Percentiles rank a stretch among this genome's conserved stretches.
Conservation (phyloP, 2,113 vertebrate species). For the Nicator chloris region DNA sequence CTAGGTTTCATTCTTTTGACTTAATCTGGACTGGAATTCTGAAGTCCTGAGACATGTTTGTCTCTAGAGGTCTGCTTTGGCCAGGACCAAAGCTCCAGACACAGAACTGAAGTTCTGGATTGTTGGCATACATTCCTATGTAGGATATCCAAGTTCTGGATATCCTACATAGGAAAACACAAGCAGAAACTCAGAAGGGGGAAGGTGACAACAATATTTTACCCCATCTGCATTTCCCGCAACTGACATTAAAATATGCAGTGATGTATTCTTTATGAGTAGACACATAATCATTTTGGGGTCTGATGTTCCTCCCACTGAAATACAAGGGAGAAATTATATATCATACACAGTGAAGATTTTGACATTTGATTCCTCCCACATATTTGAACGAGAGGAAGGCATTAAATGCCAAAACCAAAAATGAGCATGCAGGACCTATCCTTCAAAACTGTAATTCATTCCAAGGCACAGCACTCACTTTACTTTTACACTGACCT, state of each 20-base stretch:
- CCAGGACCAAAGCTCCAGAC: background rate
- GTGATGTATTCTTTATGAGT: conserved; percentile 6
- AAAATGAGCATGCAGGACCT: conserved; percentile 11
- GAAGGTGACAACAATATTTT: conserved; percentile 42
- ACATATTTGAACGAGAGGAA: conserved; percentile 40
- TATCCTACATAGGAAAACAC: background rate
- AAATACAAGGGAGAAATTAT: conserved; percentile 54
- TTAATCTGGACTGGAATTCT: background rate
- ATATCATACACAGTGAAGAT: conserved; percentile 26
- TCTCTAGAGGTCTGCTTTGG: background rate
- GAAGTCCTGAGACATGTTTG: background rate
- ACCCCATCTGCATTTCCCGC: background rate
- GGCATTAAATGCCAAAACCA: conserved; percentile 55
- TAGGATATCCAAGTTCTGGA: no score
- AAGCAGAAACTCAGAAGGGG: background rate
- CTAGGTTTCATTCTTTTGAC: background rate
- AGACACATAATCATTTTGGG: conserved; percentile 50
- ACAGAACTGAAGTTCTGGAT: background rate
- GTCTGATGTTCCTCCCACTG: conserved; percentile 37
- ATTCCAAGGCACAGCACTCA: conserved; percentile 8
- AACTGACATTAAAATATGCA: conserved; percentile 43
- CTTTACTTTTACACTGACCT: conserved; percentile 5
- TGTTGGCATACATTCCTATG: no score
- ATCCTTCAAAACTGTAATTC: background rate
- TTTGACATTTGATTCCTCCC: conserved; percentile 51